Evolutionary conservation across 2,113 vertebrate genomes (phyloP).

Genomic region (Catharus bicknelli): DNA sequence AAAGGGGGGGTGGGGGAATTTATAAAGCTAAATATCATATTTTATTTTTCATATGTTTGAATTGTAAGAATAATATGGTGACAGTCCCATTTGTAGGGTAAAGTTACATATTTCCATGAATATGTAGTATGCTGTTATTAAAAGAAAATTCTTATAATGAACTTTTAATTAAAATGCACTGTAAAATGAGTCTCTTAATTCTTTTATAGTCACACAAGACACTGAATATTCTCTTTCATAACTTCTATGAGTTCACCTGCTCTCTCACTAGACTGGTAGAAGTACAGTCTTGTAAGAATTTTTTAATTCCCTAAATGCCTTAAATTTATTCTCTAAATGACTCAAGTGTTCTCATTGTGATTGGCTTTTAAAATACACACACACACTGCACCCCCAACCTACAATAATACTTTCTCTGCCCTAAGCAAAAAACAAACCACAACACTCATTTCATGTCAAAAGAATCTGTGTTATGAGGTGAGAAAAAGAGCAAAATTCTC

Average conservation of each 20-base stretch:
- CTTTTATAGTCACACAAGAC: not conserved
- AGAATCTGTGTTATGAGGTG: not conserved
- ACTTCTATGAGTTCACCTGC: not conserved
- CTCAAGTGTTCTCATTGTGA: not conserved
- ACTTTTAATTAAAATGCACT: slow-evolving; percentile 76
- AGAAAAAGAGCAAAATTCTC: not conserved
- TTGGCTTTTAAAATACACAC: not conserved
- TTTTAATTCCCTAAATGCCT: not conserved
- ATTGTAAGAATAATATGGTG: slow-evolving; percentile 67
- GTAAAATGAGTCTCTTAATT: slow-evolving; percentile 53
- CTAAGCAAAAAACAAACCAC: not conserved
- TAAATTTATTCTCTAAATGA: not conserved
- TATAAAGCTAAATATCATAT: slow-evolving; percentile 78
- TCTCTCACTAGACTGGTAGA: not conserved
- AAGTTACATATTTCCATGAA: slow-evolving; percentile 66
- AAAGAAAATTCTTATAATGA: slow-evolving; percentile 53
- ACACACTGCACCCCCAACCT: no score
- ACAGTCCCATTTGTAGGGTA: slow-evolving; percentile 71
- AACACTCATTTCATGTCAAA: not conserved
- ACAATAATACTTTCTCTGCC: not conserved
- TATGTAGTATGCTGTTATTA: slow-evolving; percentile 68
- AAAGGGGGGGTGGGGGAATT: slow-evolving; percentile 50
- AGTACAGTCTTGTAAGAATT: not conserved
- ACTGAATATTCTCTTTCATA: not conserved
- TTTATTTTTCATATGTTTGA: slow-evolving; percentile 82